Base-by-base conservation (phyloP, 1,140 invertebrate genomes). In the Lepeophtheirus salmonis region DNA sequence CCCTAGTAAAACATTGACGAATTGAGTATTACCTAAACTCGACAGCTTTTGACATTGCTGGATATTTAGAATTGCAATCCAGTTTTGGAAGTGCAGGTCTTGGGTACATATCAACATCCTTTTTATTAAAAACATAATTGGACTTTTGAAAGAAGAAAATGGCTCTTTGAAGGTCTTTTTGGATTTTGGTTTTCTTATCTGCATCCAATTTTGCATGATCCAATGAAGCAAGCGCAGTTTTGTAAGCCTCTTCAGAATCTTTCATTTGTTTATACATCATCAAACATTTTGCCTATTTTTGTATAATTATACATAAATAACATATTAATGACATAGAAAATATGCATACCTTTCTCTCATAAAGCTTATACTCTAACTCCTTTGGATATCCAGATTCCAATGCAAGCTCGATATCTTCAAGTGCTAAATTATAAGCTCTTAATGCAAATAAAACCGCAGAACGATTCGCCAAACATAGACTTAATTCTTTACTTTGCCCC, bases 181-280 rank as follows among this genome's bases (percentile, higher is more conserved):
- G 52, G 2, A 54, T 16, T 22, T 54, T 54, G 3, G 23, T 17
- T 14, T 54, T 54, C 21, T 22, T 17, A 22, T 54, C 22, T 54
- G 52, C 14, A 22, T 54, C 52, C 21, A 57, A 57, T 26, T 57
- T 57, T 2, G 26, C 57, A 14, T 59, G n/a, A 41, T 59, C 57
- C n/a, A 59, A 20, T 52, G 18, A 59, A 10, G 51, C 50, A 10
- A 59, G n/a, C 6, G 30, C 18, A 21, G 26, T 22, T 23, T 59
- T 59, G 17, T 50, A 59, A 50, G 57, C 30, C 2, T 50, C 48
- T 50, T 50, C 20, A n/a, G 57, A 26, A 23, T 59, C 57, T 2
- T 13, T 4, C 26, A 59, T 50, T 59, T 59, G 57, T 41, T 50
- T 59, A 41, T 18, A 59, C n/a, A 59, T n/a, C 26, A 59, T 41